Conservation (phyloP, 2,113 vertebrate genomes). For the Patagioenas fasciata region DNA sequence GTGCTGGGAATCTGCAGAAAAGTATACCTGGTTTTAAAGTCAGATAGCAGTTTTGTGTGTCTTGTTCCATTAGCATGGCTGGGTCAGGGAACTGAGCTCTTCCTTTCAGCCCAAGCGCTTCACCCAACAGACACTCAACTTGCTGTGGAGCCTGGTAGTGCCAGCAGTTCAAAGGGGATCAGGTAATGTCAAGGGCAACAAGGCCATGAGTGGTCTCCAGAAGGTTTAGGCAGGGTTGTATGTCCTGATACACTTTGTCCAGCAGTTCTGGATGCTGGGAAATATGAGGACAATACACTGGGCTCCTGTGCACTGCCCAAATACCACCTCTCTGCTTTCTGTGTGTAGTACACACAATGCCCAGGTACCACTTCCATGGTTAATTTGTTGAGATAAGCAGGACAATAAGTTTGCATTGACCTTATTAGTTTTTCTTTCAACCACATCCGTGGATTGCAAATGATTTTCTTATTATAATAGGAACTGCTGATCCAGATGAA, state of each 20-base stretch:
- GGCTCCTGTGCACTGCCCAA: rapidly evolving
- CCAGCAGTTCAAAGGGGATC: background rate
- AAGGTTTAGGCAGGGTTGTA: background rate
- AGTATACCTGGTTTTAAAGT: background rate
- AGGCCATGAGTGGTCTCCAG: background rate
- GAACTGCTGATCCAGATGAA: background rate
- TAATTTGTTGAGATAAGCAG: background rate
- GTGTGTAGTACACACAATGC: background rate
- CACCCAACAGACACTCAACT: background rate
- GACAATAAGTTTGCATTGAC: background rate
- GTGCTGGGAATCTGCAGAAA: background rate
- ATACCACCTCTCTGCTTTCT: background rate
- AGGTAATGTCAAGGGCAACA: background rate
- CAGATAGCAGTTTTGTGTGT: background rate
- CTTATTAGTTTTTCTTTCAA: background rate
- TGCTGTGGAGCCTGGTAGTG: background rate
- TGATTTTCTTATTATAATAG: background rate
- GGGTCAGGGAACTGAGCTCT: background rate
- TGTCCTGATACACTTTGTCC: background rate
- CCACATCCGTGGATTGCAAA: background rate
- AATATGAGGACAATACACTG: background rate
- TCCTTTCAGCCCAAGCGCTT: background rate
- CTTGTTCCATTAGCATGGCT: background rate
- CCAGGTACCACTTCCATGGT: background rate
- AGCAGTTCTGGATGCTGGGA: background rate